These are phyloP conservation scores for Bombus waltoni DNA, from an alignment of 1,140 invertebrate species.

Conservation along the genomic window DNA sequence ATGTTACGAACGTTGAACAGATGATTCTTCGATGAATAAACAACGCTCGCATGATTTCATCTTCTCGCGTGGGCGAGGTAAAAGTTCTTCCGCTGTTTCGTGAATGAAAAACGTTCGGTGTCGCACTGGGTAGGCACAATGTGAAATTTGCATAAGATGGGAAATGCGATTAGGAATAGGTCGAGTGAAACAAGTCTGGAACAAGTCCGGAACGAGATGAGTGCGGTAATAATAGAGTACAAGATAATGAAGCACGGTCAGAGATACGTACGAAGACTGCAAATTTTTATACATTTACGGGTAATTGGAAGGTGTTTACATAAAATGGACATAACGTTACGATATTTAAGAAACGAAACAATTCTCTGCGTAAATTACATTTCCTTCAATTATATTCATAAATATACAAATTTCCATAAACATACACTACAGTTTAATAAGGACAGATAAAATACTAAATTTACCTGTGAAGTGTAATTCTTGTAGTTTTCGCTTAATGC, in stretches of 20 bases:
- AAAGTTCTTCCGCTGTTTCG: slow-evolving; percentile 29
- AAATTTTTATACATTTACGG: too few relatives aligned
- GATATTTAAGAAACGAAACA: too few relatives aligned
- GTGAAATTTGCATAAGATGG: slow-evolving; percentile 22
- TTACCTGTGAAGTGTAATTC: not conserved
- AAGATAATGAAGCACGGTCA: not conserved
- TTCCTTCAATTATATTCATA: too few relatives aligned
- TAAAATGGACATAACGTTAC: too few relatives aligned
- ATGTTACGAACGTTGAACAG: not conserved
- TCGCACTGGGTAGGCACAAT: not conserved
- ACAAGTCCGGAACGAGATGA: not conserved
- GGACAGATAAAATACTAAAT: not conserved
- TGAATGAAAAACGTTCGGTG: not conserved
- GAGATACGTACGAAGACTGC: not conserved
- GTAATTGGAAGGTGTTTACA: too few relatives aligned
- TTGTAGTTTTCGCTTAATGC: not conserved
- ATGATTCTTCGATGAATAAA: not conserved
- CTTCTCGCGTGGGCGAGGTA: slow-evolving; percentile 31
- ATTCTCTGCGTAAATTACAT: too few relatives aligned
- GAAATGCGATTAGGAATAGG: slow-evolving; percentile 5
- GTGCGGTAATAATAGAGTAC: not conserved
- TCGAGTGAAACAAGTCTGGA: not conserved
- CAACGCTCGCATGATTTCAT: slow-evolving; percentile 1
- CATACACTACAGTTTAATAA: not conserved
- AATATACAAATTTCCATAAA: too few relatives aligned